Evolutionary conservation across 2,113 vertebrate species (phyloP), one percentile per base, ranked within the genome.

Genomic region (Emydocephalus ijimae): DNA sequence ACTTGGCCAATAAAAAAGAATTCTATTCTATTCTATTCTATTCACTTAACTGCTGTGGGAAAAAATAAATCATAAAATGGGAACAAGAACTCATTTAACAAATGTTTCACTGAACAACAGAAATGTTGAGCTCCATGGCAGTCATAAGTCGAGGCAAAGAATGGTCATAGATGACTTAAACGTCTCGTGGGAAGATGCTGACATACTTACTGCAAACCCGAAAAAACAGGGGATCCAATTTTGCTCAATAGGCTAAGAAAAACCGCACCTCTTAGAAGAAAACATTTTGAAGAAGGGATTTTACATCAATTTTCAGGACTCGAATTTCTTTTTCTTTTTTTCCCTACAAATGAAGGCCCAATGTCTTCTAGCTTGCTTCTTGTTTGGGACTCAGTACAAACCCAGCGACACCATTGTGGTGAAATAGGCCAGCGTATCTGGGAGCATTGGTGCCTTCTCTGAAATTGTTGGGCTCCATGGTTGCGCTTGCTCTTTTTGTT

Each of bases 401-500:
- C 88, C 57, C 91, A 10, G n/a, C 94, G 88, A 88, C 39, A 92
- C n/a, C 94, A 95, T 88, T 34, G 11, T 50, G 34, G 43, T 85
- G 56, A 64, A 93, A 85, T 85, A 93, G 69, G 34, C 6, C 39
- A 86, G 34, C 88, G 81, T 87, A 10, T 91, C 69, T 91, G 34
- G 87, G 43, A 3, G 7, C 69, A 52, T 91, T n/a, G 26, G 26
- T 90, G 64, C 43, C 89, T 61, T 55, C 89, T 93, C 95, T 92
- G 93, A 92, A 96, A 23, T 0, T 61, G 92, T 90, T 94, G 34
- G 6, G 69, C 89, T 85, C 52, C 94, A 92, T 85, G 90, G 94
- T 94, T 89, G 92, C 18, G 9, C 64, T 57, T 26, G 45, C 34
- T 26, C 29, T 89, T 87, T 43, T 64, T 92, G 48, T 56, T 20